Evolutionary conservation across 2,113 vertebrate species (phyloP), one percentile per base, ranked within the genome.

Genomic region (Mugil cephalus): DNA sequence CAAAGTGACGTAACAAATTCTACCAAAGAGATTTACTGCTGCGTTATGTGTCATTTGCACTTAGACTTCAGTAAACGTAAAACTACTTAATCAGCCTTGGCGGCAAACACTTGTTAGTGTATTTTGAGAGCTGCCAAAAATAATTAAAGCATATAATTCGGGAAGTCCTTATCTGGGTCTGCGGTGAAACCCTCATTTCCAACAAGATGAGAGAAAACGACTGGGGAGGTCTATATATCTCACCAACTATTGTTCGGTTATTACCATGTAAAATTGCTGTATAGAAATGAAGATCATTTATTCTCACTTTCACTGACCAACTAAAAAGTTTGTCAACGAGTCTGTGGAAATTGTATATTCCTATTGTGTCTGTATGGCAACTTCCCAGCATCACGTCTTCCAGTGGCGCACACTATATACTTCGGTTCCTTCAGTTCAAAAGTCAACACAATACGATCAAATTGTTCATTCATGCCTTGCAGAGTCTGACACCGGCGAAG

Each of bases 381-480:
- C 63, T 56, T 64, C 39, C 30, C 45, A 63, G 42, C 21, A 58
- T 40, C 58, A 15, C 18, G 19, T 82, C 47, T 52, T 56, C 39
- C 18, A 18, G n/a, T 55, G 30, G 39, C 38, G 54, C 45, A 69
- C 24, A 61, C 39, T 52, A 52, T 40, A 38, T 36, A 55, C 67
- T 87, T 85, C 86, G 77, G 66, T 71, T 82, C 67, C 78, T 72
- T 54, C 47, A 58, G 69, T 75, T 66, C 77, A 46, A 72, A 64
- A 91, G 85, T 88, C 88, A 85, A 68, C 61, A 77, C 81, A 84
- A 77, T 83, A 39, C 83, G 71, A 87, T 88, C 71, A 73, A 69
- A 79, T 85, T 89, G 86, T 80, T 90, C 84, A 87, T 89, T 77
- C 82, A 70, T 87, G 90, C 84, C 42, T 87, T 80, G 79, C 71